These are phyloP conservation scores for Pipa parva DNA, from an alignment of 2,113 vertebrate genomes.

Conservation along the genomic window DNA sequence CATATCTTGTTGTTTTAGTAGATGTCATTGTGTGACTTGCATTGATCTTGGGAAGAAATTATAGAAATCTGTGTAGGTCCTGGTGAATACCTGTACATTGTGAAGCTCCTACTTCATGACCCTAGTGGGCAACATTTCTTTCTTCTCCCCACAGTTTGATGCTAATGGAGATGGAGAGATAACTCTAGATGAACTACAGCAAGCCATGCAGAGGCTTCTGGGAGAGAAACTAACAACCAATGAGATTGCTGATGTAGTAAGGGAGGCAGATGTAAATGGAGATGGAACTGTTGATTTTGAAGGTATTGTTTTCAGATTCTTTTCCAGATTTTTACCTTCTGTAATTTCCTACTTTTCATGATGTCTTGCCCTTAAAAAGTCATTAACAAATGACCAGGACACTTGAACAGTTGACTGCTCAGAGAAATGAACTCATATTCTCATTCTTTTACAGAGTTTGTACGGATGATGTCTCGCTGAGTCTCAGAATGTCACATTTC, in stretches of 20 bases:
- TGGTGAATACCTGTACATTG: not conserved
- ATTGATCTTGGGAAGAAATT: too few species aligned
- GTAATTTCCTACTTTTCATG: too few species aligned
- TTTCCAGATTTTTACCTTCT: not conserved
- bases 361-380: too few species aligned
- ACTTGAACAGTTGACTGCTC: too few species aligned
- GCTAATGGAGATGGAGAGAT: constrained; percentile 76
- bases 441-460: constrained; percentile 41
- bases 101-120: not conserved
- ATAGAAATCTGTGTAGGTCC: too few species aligned
- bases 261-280: constrained; percentile 75
- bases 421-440: too few species aligned
- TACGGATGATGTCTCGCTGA: constrained; percentile 50
- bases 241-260: constrained; percentile 72
- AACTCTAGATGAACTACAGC: constrained; percentile 70
- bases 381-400: too few species aligned
- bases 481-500: too few species aligned
- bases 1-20: too few species aligned
- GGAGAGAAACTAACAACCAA: constrained; percentile 66
- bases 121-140: not conserved
- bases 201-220: constrained; percentile 74
- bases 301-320: constrained; percentile 54
- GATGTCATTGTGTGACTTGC: too few species aligned
- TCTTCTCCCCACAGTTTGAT: constrained; percentile 66
- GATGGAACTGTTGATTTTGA: constrained; percentile 83